A percentile compares a stretch with the other conserved stretches of the same genome.
phyloP scores from a whole-genome alignment of 2,113 vertebrate genomes.

The Chlamydotis undulata region DNA sequence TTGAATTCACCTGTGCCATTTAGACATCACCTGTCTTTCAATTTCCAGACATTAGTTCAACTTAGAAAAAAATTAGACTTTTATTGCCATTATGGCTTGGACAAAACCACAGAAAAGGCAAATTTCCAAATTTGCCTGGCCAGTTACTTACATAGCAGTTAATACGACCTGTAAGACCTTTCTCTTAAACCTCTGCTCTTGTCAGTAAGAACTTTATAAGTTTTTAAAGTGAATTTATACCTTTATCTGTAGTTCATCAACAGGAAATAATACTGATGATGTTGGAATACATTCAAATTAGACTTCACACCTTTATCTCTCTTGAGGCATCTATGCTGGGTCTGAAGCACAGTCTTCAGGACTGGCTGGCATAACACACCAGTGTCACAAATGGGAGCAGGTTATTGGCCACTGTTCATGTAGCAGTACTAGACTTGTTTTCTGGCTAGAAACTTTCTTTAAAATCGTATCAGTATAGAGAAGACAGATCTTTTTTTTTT shows the following conservation, averaged over 20 bases:
- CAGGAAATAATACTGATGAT: background rate
- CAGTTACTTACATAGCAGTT: background rate
- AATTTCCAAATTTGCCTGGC: background rate
- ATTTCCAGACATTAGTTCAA: background rate
- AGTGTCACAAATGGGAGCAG: background rate
- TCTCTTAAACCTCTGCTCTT: background rate
- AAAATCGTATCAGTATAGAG: background rate
- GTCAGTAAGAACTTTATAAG: background rate
- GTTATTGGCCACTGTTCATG: background rate
- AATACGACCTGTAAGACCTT: background rate
- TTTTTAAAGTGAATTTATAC: background rate
- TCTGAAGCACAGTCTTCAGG: background rate
- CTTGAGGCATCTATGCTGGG: background rate
- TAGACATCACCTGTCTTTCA: background rate
- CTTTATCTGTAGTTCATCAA: background rate
- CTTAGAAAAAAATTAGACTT: background rate
- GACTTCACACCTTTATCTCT: background rate
- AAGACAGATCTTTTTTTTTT: background rate
- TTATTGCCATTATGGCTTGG: background rate
- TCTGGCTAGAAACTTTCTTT: background rate
- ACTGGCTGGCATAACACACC: background rate
- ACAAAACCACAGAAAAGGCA: background rate
- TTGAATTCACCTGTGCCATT: background rate
- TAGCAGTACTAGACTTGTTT: background rate
- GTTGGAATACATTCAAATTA: background rate